Evolutionary conservation across 1,140 invertebrate genomes (phyloP).

Genomic region (Venturia canescens): DNA sequence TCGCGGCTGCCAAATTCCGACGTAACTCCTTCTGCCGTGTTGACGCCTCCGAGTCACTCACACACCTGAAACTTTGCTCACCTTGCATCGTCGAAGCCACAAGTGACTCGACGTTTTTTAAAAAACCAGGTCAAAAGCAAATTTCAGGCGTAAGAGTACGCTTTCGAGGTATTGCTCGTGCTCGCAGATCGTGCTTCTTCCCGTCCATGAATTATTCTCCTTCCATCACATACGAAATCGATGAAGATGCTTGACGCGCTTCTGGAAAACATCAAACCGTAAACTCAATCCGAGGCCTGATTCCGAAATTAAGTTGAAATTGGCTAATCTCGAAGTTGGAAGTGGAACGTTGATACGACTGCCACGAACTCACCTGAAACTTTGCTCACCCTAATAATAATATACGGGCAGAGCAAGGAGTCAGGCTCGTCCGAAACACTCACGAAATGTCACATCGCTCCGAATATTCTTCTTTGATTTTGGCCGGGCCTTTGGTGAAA

Average conservation of each 20-base stretch:
- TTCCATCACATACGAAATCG: too few species aligned
- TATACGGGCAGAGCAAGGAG: conserved; percentile 73
- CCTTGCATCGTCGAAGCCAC: conserved; percentile 63
- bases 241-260: not conserved
- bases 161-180: conserved; percentile 57
- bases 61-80: conserved; percentile 77
- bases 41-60: conserved; percentile 69
- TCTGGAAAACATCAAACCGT: not conserved
- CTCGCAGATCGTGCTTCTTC: conserved; percentile 9
- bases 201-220: too few species aligned
- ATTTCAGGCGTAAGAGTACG: conserved; percentile 76
- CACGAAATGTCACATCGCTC: conserved; percentile 13
- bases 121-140: conserved; percentile 74
- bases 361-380: conserved; percentile 74
- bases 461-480: not conserved
- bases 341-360: conserved; percentile 47
- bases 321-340: not conserved
- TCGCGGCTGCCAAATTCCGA: not conserved
- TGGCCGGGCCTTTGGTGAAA: not conserved
- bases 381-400: conserved; percentile 72
- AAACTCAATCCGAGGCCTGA: not conserved
- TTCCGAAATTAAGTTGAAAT: not conserved
- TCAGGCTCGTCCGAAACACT: conserved; percentile 72
- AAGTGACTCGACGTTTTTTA: conserved; percentile 24
- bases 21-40: not conserved